A percentile compares a stretch with the other conserved stretches of the same genome.
Conservation (phyloP, 2,888 invertebrate species). For the Melanophora roralis region DNA sequence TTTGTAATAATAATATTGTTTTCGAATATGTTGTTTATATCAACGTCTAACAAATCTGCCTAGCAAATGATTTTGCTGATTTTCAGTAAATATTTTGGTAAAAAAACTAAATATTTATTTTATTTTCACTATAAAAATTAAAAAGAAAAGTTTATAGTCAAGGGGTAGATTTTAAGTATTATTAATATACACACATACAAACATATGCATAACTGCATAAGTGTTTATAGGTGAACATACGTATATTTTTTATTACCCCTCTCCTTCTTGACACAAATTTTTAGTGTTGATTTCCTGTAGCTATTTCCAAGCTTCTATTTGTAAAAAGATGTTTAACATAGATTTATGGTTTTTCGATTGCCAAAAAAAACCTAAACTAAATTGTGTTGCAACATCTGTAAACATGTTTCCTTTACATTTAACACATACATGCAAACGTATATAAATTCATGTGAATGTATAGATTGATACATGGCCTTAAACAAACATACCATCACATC, state of each 20-base stretch:
- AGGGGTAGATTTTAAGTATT: background rate
- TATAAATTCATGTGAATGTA: background rate
- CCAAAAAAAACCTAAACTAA: conserved; percentile 46
- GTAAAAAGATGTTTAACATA: conserved; percentile 28
- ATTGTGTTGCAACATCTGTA: conserved; percentile 64
- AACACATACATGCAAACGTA: background rate
- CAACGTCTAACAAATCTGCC: conserved; percentile 14
- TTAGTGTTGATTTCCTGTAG: conserved; percentile 42
- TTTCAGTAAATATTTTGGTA: background rate
- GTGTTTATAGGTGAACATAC: too few species aligned
- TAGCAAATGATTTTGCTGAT: conserved; percentile 9
- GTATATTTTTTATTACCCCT: background rate
- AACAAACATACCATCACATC: background rate
- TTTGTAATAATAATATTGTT: background rate
- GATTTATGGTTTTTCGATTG: conserved; percentile 60
- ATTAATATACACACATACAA: too few species aligned
- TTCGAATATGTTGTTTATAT: background rate
- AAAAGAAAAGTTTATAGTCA: background rate
- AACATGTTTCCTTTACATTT: conserved; percentile 53
- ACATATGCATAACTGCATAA: too few species aligned
- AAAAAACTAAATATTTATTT: conserved; percentile 18
- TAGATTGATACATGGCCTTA: background rate
- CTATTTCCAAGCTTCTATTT: conserved; percentile 14
- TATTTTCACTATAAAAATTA: background rate
- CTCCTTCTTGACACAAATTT: conserved; percentile 16